Base-by-base conservation (phyloP, 2,113 vertebrate species). In the Mus spicilegus region DNA sequence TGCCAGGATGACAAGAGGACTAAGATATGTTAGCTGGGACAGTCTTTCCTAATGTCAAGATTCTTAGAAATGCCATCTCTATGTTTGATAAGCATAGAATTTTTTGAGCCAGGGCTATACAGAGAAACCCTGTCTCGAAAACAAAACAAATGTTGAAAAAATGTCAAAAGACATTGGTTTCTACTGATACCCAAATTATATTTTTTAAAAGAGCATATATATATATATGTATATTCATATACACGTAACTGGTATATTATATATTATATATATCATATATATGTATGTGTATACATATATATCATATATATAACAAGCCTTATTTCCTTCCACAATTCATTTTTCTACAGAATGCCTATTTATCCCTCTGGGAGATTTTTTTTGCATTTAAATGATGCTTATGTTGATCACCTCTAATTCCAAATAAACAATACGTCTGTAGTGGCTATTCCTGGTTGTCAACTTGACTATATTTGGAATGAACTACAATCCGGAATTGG, bases 31-130 rank as follows among this genome's bases (percentile, higher is more conserved):
- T 85, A 22, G 1, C n/a, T 61, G 73, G 28, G 13, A 30, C 12
- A 33, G 49, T 49, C 67, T 96, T 92, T 75, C 39, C 14, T 72
- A 72, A 39, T 30, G 61, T 86, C 36, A 19, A n/a, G 33, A 63
- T 84, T 90, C 36, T 88, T 85, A 95, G 85, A 97, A 88, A 95
- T 87, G 49, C 81, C 73, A 82, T n/a, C 30, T 49, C 63, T 77
- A 86, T 30, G 28, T 72, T 54, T 96, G 89, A 89, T 94, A 95
- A 95, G 82, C 70, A 26, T 65, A 36, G 56, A 54, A 54, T 33
- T 24, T 88, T 92, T 84, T 51, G 30, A 96, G 13, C 42, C 42
- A 42, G 42, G 42, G 42, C 42, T 42, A 42, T 42, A 42, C 42
- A 42, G 42, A 42, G 42, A 42, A 42, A 42, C 42, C 42, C 42